phyloP scores from a whole-genome alignment of 2,888 invertebrate genomes.

The Plebejus anna region DNA sequence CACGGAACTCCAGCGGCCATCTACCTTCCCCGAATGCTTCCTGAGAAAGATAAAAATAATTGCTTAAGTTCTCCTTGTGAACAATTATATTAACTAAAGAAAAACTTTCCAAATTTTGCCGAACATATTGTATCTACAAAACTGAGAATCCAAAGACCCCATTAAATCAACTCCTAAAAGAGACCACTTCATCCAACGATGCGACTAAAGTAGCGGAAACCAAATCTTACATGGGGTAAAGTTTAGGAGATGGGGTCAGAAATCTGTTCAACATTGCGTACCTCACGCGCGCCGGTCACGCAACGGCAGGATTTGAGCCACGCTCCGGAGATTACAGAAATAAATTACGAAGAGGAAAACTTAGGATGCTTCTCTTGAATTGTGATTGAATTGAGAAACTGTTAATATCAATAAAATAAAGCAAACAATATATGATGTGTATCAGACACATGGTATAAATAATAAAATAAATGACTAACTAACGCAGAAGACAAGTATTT shows the following conservation, averaged over 20 bases:
- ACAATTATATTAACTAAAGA: not conserved
- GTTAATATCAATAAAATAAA: not conserved
- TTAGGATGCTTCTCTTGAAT: not conserved
- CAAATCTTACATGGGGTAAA: conserved; percentile 25
- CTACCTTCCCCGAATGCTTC: conserved; percentile 90
- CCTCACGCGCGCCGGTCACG: conserved; percentile 29
- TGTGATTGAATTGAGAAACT: not conserved
- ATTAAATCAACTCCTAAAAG: conserved; percentile 8
- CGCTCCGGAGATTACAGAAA: conserved; percentile 24
- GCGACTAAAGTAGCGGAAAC: conserved; percentile 27
- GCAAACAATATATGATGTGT: not conserved
- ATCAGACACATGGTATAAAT: not conserved
- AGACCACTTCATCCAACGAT: conserved; percentile 8
- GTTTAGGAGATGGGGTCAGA: conserved; percentile 28
- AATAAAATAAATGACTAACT: not conserved
- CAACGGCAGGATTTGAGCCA: conserved; percentile 28
- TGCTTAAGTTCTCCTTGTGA: not conserved
- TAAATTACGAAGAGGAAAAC: conserved; percentile 24
- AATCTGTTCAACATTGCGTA: conserved; percentile 26
- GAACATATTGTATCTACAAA: not conserved
- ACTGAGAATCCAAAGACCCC: not conserved
- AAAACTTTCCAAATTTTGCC: not conserved
- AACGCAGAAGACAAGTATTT: not conserved
- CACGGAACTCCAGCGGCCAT: conserved; percentile 90
- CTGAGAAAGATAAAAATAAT: conserved; percentile 57